A percentile compares a stretch with the other conserved stretches of the same genome.
Conservation (phyloP, 2,888 invertebrate genomes). For the Stenodera caucasica region DNA sequence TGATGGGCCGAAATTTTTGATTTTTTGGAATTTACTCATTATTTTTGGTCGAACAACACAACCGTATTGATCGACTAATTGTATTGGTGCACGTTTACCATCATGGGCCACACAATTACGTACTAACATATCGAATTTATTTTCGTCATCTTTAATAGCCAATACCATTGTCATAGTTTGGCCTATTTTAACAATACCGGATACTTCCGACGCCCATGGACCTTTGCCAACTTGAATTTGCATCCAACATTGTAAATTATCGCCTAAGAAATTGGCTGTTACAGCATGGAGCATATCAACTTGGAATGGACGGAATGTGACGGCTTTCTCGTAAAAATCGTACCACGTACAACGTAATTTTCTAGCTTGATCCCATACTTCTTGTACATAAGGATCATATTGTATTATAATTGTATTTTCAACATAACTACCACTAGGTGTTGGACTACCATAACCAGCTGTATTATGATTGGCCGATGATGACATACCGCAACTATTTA, state of each 20-base stretch:
- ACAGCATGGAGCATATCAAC: constrained; percentile 95
- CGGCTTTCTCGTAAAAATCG: constrained; percentile 93
- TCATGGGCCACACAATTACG: constrained; percentile 94
- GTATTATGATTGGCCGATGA: constrained; percentile 89
- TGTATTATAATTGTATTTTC: constrained; percentile 95
- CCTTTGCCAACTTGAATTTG: constrained; percentile 96
- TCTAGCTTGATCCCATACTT: constrained; percentile 94
- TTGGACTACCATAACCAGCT: constrained; percentile 79
- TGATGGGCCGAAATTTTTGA: constrained; percentile 92
- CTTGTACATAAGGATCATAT: constrained; percentile 92
- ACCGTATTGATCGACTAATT: constrained; percentile 89
- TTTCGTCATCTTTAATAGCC: constrained; percentile 94
- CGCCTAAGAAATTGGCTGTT: constrained; percentile 92
- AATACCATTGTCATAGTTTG: constrained; percentile 97
- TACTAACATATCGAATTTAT: constrained; percentile 94
- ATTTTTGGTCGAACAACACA: constrained; percentile 93
- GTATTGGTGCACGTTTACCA: constrained; percentile 90
- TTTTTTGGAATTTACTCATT: constrained; percentile 94
- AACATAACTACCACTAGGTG: constrained; percentile 90
- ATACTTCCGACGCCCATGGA: constrained; percentile 96
- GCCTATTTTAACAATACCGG: constrained; percentile 93
- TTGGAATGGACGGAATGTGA: constrained; percentile 93
- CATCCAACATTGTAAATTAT: constrained; percentile 97
- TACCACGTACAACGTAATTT: constrained; percentile 94
- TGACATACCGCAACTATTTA: constrained; percentile 92